Evolutionary conservation across 2,888 invertebrate genomes (phyloP), one percentile per base, ranked within the genome.

Genomic region (Branchinecta sandiegonensis): DNA sequence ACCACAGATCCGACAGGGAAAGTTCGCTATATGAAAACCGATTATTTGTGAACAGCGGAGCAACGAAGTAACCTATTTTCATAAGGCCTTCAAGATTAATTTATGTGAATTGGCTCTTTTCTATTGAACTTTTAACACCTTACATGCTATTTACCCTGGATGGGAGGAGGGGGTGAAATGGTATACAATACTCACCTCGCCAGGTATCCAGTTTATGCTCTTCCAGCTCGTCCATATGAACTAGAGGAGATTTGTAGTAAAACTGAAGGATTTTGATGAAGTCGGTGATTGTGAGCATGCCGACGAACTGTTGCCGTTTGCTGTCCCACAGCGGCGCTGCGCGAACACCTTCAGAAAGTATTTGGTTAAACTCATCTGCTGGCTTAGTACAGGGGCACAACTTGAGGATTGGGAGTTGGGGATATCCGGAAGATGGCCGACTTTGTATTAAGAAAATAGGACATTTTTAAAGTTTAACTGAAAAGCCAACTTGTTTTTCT

Each of bases 201-300:
- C 96, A 96, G 68, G 95, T 95, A 76, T 92, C 92, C 76, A 96
- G 83, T 76, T 93, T 90, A 79, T 97, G 96, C 78, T 95, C 95
- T 78, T 96, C 96, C 74, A 96, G 80, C 79, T 96, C 94, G 75
- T 94, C 94, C 90, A 96, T 95, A 74, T 90, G 86, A 70, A 90
- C 90, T 77, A 79, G 73, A 68, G 92, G 92, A 75, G 94, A 91
- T 76, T 90, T 94, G 74, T 82, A 81, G 81, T 96, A 95, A 83
- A 95, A 95, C 87, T 93, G 94, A 80, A 99, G 84, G 75, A 97
- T 97, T 80, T 94, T 92, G 76, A 99, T 99, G 80, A 99, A 99
- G 81, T 99, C 97, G 68, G 99, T 97, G 75, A 99, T 97, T 73
- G 97, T 97, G 74, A 99, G 83, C 95, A 99, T 97, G 74, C 97